Evolutionary conservation across 2,113 vertebrate genomes (phyloP).

Genomic region (Carassius gibelio): DNA sequence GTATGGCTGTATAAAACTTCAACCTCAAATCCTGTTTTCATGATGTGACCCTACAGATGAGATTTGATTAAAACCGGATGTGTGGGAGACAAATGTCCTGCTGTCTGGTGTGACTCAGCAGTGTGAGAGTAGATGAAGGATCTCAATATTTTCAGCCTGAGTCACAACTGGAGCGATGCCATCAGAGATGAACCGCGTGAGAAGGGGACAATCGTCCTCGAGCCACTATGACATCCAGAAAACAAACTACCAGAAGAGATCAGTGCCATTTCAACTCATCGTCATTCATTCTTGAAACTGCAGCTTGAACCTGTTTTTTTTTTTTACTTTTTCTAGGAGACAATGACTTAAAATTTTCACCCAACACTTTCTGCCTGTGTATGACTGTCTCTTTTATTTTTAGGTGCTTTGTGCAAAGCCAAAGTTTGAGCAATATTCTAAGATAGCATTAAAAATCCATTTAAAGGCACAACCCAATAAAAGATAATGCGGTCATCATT

Average conservation of each 20-base stretch:
- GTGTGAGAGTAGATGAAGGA: not conserved
- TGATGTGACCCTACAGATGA: not conserved
- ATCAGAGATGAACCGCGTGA: not conserved
- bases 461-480: not conserved
- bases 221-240: not conserved
- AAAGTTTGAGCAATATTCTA: too few species aligned
- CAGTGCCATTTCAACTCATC: not conserved
- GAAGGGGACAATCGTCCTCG: not conserved
- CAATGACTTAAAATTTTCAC: not conserved
- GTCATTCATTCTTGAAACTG: not conserved
- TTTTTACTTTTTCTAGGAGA: not conserved
- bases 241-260: not conserved
- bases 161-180: constrained; percentile 6
- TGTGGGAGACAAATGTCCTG: constrained; percentile 7
- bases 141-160: not conserved
- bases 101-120: not conserved
- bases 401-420: too few species aligned
- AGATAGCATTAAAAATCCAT: not conserved
- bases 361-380: too few species aligned
- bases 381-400: too few species aligned
- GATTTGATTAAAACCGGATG: not conserved
- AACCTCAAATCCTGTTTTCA: not conserved
- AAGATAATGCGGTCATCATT: not conserved
- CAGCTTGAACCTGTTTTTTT: not conserved
- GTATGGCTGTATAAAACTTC: not conserved